Conservation (phyloP, 1,140 invertebrate genomes). For the Lordiphosa clarofinis region DNA sequence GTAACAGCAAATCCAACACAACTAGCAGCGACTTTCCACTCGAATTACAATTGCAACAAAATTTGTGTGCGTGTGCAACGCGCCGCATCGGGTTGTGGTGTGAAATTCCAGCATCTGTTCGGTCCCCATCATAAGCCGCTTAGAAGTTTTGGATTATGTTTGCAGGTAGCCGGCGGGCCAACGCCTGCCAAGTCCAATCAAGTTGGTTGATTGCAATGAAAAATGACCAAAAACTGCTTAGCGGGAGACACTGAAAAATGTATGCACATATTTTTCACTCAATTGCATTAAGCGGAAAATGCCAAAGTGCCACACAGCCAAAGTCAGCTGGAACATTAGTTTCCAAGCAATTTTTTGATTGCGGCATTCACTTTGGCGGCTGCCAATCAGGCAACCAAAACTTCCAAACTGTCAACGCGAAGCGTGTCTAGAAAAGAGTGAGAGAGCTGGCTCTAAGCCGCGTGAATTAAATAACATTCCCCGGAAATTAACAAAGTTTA, state of each 20-base stretch:
- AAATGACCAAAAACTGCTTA: slow-evolving; percentile 41
- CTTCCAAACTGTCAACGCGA: slow-evolving; percentile 59
- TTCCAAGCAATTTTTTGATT: slow-evolving; percentile 31
- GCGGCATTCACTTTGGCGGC: slow-evolving; percentile 56
- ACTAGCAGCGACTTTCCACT: slow-evolving; percentile 47
- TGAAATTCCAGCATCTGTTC: slow-evolving; percentile 12
- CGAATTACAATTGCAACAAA: slow-evolving; percentile 49
- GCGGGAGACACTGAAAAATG: slow-evolving; percentile 30
- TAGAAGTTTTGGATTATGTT: too few relatives aligned
- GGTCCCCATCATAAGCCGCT: too few relatives aligned
- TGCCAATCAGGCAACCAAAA: slow-evolving; percentile 47
- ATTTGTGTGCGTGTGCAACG: slow-evolving; percentile 19
- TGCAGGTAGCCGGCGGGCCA: too few relatives aligned
- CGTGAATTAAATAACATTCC: neutral
- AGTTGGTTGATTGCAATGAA: slow-evolving; percentile 20
- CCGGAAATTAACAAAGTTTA: slow-evolving; percentile 21
- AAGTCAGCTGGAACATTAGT: slow-evolving; percentile 19
- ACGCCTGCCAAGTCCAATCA: neutral
- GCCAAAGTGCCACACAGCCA: slow-evolving; percentile 31
- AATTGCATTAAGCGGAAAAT: slow-evolving; percentile 54
- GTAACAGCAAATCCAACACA: slow-evolving; percentile 1
- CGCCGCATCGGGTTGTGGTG: slow-evolving; percentile 16
- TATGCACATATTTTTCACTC: slow-evolving; percentile 36
- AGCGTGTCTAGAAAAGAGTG: slow-evolving; percentile 40
- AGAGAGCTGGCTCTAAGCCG: neutral